Evolutionary conservation across 2,888 invertebrate species (phyloP).

Genomic region (Idaea straminata): DNA sequence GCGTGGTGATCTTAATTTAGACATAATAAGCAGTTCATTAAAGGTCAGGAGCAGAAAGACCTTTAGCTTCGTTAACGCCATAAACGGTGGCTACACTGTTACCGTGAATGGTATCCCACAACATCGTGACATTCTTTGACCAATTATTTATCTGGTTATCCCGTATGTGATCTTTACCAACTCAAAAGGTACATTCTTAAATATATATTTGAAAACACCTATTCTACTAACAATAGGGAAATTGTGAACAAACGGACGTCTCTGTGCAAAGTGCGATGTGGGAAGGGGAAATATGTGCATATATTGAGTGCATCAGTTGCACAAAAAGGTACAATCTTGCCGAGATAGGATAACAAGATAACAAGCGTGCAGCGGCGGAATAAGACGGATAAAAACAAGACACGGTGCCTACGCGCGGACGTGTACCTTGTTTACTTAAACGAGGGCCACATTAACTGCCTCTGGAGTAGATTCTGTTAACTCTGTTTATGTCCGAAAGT

Average conservation of each 20-base stretch:
- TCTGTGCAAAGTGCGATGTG: conserved; percentile 37
- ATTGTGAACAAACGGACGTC: conserved; percentile 27
- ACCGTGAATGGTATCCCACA: conserved; percentile 53
- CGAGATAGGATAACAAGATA: conserved; percentile 79
- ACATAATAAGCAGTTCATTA: conserved; percentile 51
- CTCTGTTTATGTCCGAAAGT: neutral
- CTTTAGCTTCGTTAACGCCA: conserved; percentile 61
- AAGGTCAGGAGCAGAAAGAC: conserved; percentile 49
- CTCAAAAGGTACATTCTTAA: conserved; percentile 15
- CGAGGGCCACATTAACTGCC: conserved; percentile 63
- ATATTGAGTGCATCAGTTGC: conserved; percentile 56
- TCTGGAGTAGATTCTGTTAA: conserved; percentile 33
- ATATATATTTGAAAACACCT: neutral
- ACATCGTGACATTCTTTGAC: conserved; percentile 64
- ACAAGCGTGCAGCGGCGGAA: conserved; percentile 71
- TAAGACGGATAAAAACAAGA: conserved; percentile 75
- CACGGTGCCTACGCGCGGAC: conserved; percentile 66
- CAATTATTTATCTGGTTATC: conserved; percentile 35
- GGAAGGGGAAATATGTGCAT: conserved; percentile 49
- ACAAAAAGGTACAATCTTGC: conserved; percentile 74
- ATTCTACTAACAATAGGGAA: conserved; percentile 7
- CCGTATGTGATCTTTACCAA: conserved; percentile 17
- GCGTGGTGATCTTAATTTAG: conserved; percentile 47
- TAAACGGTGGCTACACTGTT: conserved; percentile 58
- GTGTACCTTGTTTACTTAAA: conserved; percentile 77